Evolutionary conservation across 64 coral and sea anemone genomes (phyloP).

Genomic region (Platygyra sinensis): DNA sequence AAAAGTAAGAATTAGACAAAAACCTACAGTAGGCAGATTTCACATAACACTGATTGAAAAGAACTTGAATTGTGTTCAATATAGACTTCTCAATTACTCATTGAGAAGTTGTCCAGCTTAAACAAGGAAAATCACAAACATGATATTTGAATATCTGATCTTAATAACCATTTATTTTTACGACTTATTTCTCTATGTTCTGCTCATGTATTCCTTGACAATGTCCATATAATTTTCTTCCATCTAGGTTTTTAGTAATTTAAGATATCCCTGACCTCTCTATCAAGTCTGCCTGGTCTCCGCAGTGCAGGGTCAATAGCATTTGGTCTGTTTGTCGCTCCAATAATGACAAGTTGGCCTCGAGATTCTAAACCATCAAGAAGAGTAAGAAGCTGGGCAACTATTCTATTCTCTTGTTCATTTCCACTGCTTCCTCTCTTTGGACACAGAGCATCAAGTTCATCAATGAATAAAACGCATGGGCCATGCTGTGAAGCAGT

Average conservation of each 20-base stretch:
- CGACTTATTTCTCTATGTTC: too few species aligned
- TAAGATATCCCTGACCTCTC: conserved; percentile 36
- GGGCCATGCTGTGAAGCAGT: conserved; percentile 68
- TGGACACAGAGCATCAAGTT: conserved; percentile 96
- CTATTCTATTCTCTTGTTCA: conserved; percentile 91
- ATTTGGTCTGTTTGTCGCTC: conserved; percentile 98
- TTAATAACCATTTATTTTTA: too few species aligned
- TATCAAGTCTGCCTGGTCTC: conserved; percentile 98
- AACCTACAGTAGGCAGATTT: too few species aligned
- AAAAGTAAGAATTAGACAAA: neutral
- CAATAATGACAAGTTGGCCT: conserved; percentile 81
- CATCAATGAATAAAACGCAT: conserved; percentile 98
- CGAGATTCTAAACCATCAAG: conserved; percentile 85
- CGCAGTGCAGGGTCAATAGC: conserved; percentile 93
- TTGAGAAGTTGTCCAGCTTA: too few species aligned
- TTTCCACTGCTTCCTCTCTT: conserved; percentile 79
- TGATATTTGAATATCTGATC: too few species aligned
- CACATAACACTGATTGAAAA: too few species aligned
- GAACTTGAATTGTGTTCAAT: too few species aligned
- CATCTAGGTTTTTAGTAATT: too few species aligned
- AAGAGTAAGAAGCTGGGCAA: conserved; percentile 89
- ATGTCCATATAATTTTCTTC: too few species aligned
- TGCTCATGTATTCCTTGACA: too few species aligned
- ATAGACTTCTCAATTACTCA: too few species aligned
- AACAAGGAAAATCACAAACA: too few species aligned